Evolutionary conservation across 2,113 vertebrate genomes (phyloP).

Genomic region (Ammodytes dubius): DNA sequence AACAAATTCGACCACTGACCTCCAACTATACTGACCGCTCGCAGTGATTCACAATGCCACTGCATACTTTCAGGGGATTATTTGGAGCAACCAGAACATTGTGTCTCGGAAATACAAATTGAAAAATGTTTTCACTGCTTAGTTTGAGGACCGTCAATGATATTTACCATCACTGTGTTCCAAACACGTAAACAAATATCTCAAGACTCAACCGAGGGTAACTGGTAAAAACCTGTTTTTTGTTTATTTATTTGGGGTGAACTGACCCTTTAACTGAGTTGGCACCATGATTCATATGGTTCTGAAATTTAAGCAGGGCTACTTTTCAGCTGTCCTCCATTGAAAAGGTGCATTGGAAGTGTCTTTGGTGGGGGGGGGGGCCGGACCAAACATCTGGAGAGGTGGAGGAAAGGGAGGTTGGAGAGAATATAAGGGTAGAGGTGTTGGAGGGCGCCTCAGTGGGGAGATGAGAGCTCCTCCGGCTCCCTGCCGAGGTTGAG

Average conservation of each 20-base stretch:
- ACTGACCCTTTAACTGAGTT: background rate
- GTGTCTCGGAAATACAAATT: background rate
- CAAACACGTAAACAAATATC: background rate
- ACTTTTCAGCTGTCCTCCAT: constrained; percentile 10
- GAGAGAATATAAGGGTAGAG: constrained; percentile 63
- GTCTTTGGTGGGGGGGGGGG: constrained; percentile 48
- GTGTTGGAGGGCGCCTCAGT: constrained; percentile 64
- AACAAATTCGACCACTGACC: background rate
- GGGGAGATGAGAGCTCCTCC: constrained; percentile 77
- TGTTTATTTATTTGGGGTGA: background rate
- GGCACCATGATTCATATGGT: background rate
- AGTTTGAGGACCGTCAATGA: background rate
- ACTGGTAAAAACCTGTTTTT: no score
- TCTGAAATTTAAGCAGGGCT: constrained; percentile 6
- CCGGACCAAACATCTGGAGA: constrained; percentile 76
- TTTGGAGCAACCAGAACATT: background rate
- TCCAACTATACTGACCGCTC: background rate
- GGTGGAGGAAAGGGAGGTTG: constrained; percentile 40
- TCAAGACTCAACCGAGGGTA: no score
- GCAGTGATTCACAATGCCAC: background rate
- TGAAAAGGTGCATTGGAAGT: constrained; percentile 26
- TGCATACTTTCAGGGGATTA: background rate
- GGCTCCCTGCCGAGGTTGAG: constrained; percentile 80
- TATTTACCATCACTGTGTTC: background rate
- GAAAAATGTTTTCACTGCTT: background rate